These are phyloP conservation scores for Chrysopa pallens DNA, from an alignment of 1,140 invertebrate genomes.

Conservation along the genomic window DNA sequence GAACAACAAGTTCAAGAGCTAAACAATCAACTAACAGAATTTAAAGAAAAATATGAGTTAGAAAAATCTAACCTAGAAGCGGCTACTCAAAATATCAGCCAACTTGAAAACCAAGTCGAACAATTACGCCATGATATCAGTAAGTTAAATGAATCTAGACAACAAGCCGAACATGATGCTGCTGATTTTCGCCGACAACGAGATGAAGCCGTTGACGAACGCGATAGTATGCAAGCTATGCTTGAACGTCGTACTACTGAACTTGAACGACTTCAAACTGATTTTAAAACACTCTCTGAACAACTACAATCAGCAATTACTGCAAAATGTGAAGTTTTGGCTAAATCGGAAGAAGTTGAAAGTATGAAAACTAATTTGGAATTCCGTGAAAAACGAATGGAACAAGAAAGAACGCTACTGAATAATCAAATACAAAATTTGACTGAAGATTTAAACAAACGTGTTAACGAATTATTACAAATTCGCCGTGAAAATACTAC, in stretches of 20 bases:
- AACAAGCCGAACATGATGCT: conserved; percentile 31
- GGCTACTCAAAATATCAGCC: conserved; percentile 35
- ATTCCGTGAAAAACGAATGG: conserved; percentile 63
- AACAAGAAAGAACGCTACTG: conserved; percentile 56
- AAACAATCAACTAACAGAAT: conserved; percentile 33
- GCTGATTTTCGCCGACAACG: conserved; percentile 34
- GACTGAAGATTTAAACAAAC: conserved; percentile 53
- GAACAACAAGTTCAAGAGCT: conserved; percentile 36
- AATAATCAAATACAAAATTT: conserved; percentile 58
- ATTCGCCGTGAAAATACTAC: conserved; percentile 54
- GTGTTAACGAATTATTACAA: conserved; percentile 56
- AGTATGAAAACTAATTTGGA: conserved; percentile 59
- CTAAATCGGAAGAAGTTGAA: conserved; percentile 59
- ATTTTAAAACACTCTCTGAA: conserved; percentile 37
- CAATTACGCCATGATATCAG: conserved; percentile 36
- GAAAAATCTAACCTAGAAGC: conserved; percentile 38
- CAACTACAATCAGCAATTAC: conserved; percentile 48
- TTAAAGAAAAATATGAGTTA: conserved; percentile 40
- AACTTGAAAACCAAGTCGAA: conserved; percentile 39
- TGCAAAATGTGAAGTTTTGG: conserved; percentile 67
- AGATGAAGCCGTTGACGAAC: conserved; percentile 46
- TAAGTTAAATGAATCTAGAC: conserved; percentile 37
- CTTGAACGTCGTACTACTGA: conserved; percentile 48
- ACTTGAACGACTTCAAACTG: conserved; percentile 43
- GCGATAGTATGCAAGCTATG: conserved; percentile 46